Base-by-base conservation (phyloP, 1,140 invertebrate genomes). In the Heliconius hewitsoni region DNA sequence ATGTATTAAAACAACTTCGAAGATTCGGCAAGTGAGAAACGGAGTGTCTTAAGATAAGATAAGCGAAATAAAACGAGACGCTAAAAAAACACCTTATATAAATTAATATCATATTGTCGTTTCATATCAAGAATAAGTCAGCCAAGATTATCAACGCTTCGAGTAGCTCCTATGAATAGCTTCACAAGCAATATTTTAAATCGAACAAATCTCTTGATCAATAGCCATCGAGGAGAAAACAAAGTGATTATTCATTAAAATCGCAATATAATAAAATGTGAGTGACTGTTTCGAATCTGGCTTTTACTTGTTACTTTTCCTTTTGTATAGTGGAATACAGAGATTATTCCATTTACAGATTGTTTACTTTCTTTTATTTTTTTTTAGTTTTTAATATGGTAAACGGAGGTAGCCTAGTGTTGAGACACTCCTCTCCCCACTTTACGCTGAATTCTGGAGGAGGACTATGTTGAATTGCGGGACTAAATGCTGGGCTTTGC, bases 211-310 rank as follows among this genome's bases (percentile, higher is more conserved):
- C 74, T 73, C 50, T 77, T 66, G 71, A 77, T 73, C 74, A 76
- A 71, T 71, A 55, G 70, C 76, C 19, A 82, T 78, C 46, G 74
- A 77, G 23, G 74, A 76, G 79, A 80, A 80, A 76, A 76, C 39
- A 74, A 57, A 60, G 66, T 72, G 37, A 72, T 39, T 80, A 78
- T 82, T 77, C 75, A 75, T 46, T 57, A 75, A 76, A 78, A 75
- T n/a, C 18, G 79, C 70, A 77, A 81, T 83, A 78, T 42, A 52
- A 78, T 80, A 79, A 83, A 83, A 81, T 76, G 34, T 81, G 76
- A 77, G 77, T 77, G 82, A 78, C 73, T 80, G 78, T 83, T 77
- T 66, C 77, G 50, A 81, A 83, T 83, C 74, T 34, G 16, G 46
- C 78, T 81, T 83, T 83, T 83, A 80, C 78, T 77, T 80, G 30